Conservation (phyloP, 2,888 invertebrate genomes). For the Ganaspis brasiliensis region DNA sequence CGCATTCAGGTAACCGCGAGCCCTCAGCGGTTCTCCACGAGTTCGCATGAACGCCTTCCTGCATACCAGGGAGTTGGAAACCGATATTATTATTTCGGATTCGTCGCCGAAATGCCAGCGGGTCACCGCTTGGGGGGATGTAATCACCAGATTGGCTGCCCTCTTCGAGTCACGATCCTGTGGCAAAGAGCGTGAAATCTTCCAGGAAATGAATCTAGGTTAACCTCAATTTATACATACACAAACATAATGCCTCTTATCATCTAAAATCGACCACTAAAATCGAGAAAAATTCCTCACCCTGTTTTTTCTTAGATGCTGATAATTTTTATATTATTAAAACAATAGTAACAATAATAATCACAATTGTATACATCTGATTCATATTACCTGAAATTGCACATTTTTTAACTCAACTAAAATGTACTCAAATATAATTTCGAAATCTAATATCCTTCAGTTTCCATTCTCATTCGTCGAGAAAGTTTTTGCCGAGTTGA, state of each 20-base stretch:
- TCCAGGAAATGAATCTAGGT: constrained; percentile 9
- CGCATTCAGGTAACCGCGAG: constrained; percentile 64
- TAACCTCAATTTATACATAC: background rate
- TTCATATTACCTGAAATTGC: too few species aligned
- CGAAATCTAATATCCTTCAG: constrained; percentile 17
- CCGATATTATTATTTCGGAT: constrained; percentile 73
- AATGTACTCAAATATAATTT: too few species aligned
- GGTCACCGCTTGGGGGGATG: constrained; percentile 68
- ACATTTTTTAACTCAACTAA: too few species aligned
- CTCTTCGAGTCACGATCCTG: constrained; percentile 52
- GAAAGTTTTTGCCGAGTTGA: constrained; percentile 30
- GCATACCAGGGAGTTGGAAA: constrained; percentile 49
- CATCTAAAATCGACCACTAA: too few species aligned
- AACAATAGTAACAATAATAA: too few species aligned
- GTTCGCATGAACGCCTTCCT: constrained; percentile 65
- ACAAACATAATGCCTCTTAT: background rate
- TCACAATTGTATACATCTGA: too few species aligned
- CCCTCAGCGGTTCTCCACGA: constrained; percentile 63
- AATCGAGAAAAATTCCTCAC: too few species aligned
- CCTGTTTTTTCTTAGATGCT: too few species aligned
- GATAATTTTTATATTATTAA: too few species aligned
- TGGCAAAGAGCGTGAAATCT: constrained; percentile 36
- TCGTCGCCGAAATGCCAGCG: constrained; percentile 62
- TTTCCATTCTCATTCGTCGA: constrained; percentile 8
- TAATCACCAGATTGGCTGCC: constrained; percentile 69